Evolutionary conservation across 1,140 invertebrate species (phyloP), one percentile per base, ranked within the genome.

Genomic region (Lordiphosa stackelbergi): DNA sequence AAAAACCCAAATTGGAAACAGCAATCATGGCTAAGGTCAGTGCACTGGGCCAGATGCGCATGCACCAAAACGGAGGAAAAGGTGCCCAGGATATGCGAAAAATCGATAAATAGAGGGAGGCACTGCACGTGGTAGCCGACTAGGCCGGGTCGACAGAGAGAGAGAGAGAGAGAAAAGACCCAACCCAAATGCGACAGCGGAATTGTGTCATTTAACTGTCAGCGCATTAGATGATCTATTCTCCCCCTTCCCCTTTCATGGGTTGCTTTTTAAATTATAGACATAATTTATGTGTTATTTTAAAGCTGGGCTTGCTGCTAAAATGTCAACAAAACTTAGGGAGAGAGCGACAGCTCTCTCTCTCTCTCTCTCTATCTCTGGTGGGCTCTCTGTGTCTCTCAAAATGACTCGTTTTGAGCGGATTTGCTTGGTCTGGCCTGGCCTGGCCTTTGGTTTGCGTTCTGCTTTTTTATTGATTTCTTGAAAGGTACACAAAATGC

Each of bases 401-500:
- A 46, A 34, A 19, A 36, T 8, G 73, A 83, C 75, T 83, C 64
- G 75, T 83, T 81, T 73, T 81, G 72, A 77, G 75, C 72, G 75
- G 81, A 71, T 73, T 66, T 73, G 55, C 63, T 49, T 73, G 68
- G 66, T 56, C 61, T 69, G 51, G 61, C 5, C 19, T 43, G 43
- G 64, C 35, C 48, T 70, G 63, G 63, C 48, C 57, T 66, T 68
- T 68, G 41, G 55, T 55, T 37, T 70, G 70, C 48, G 74, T 66
- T 78, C 69, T 65, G 58, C 11, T 69, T 69, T 58, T 85, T 85
- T 85, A 85, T 85, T 85, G 81, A 85, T 85, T 85, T 85, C 72
- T 85, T 85, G 77, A 85, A 85, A 85, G 81, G 81, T 85, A 85
- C 83, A 85, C 81, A 85, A 85, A 85, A 85, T 83, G 65, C 77